phyloP scores from a whole-genome alignment of 1,140 invertebrate genomes.

The Drosophila micromelanica region DNA sequence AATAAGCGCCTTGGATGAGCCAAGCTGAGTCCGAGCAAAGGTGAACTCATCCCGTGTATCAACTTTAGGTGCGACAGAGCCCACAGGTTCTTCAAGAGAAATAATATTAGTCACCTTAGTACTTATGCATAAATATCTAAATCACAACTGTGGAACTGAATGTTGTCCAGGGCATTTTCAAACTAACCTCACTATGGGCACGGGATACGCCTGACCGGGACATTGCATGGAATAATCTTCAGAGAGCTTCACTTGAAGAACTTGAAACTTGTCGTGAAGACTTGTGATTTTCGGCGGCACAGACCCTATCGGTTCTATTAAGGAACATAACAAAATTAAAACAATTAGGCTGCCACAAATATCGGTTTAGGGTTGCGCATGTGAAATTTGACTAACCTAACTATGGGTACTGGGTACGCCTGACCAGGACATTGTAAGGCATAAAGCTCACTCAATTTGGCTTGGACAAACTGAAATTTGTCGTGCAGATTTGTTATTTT shows the following conservation, averaged over 20 bases:
- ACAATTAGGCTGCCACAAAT: constrained; percentile 8
- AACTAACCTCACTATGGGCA: constrained; percentile 88
- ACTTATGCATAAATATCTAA: neutral
- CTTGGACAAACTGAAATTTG: constrained; percentile 86
- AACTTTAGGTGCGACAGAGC: constrained; percentile 89
- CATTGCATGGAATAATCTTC: constrained; percentile 88
- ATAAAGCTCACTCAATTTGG: constrained; percentile 87
- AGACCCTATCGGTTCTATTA: constrained; percentile 89
- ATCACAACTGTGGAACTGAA: constrained; percentile 21
- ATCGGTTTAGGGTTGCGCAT: neutral
- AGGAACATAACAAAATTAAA: constrained; percentile 31
- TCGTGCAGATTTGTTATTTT: constrained; percentile 86
- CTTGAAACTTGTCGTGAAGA: constrained; percentile 86
- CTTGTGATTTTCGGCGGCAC: constrained; percentile 88
- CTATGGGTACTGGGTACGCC: constrained; percentile 87
- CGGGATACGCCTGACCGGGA: constrained; percentile 88
- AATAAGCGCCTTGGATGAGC: constrained; percentile 85
- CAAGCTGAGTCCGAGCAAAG: constrained; percentile 81
- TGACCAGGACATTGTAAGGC: constrained; percentile 88
- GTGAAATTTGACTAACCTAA: constrained; percentile 85
- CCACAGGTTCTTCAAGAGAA: constrained; percentile 87
- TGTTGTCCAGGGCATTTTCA: constrained; percentile 27
- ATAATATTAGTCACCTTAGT: neutral
- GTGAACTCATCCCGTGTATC: constrained; percentile 85
- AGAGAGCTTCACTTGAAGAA: constrained; percentile 85